Percentiles rank a stretch among this genome's conserved stretches.
Evolutionary conservation across 2,888 invertebrate genomes (phyloP).

Genomic region (Cryptosula pallasiana): DNA sequence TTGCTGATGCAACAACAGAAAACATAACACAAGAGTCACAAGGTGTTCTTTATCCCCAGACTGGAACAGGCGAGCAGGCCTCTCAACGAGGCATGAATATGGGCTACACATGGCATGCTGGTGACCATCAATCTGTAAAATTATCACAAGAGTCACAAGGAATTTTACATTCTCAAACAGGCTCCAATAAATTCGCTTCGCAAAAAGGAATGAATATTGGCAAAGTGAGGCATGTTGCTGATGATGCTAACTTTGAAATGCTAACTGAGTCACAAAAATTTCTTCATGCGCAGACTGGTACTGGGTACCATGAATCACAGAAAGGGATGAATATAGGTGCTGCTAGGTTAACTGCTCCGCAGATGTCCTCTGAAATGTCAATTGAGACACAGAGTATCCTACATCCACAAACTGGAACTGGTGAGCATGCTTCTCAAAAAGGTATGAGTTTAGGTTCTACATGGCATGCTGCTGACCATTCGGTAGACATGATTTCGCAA

Average conservation of each 20-base stretch:
- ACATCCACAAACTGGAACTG: neutral
- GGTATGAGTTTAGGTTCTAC: constrained; percentile 2
- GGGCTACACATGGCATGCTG: neutral
- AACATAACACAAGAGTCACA: neutral
- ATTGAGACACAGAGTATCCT: neutral
- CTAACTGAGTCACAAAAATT: neutral
- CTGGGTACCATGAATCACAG: constrained; percentile 1
- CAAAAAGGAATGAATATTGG: constrained; percentile 10
- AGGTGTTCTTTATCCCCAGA: neutral
- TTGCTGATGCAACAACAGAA: neutral
- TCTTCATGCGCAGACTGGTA: constrained; percentile 1
- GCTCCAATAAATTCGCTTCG: neutral
- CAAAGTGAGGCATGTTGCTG: neutral
- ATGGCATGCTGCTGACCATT: constrained; percentile 17
- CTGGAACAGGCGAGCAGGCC: neutral
- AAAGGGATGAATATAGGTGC: neutral
- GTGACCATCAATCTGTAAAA: neutral
- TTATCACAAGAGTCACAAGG: constrained; percentile 13
- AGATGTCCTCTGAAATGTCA: neutral
- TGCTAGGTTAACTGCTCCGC: neutral
- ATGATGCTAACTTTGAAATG: neutral
- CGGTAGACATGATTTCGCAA: neutral
- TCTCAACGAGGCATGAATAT: constrained; percentile 4
- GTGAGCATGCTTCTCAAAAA: constrained; percentile 18
- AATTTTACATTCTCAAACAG: neutral